Percentiles rank a stretch among this genome's conserved stretches.
These are phyloP conservation scores for Sylvicapra grimmia DNA, from an alignment of 2,113 vertebrate genomes.

Conservation along the genomic window DNA sequence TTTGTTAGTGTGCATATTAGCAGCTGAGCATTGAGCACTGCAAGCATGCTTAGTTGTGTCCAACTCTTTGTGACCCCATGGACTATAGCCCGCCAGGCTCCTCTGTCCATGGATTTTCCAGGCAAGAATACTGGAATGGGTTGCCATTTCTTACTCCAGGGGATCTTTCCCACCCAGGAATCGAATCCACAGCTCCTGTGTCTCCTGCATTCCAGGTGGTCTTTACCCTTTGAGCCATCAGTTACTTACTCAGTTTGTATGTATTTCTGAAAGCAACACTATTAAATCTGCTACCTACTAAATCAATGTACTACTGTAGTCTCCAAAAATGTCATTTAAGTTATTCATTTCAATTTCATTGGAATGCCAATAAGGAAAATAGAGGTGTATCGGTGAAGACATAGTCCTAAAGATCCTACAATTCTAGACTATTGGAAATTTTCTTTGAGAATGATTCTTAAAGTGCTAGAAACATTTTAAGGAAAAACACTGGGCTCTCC, in stretches of 20 bases:
- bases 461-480: background rate
- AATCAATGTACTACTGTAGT: background rate
- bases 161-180: background rate
- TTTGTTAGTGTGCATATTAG: background rate
- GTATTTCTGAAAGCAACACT: background rate
- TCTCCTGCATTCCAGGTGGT: background rate
- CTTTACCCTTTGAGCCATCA: background rate
- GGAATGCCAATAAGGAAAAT: background rate
- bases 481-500: background rate
- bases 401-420: background rate
- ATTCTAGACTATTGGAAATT: background rate
- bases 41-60: background rate
- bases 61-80: background rate
- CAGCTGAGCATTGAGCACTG: background rate
- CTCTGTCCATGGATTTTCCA: background rate
- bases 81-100: background rate
- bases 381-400: background rate
- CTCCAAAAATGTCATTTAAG: background rate
- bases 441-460: background rate
- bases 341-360: background rate
- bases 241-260: background rate
- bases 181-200: background rate
- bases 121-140: background rate
- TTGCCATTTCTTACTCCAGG: background rate
- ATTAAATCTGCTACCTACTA: background rate